A percentile compares a stretch with the other conserved stretches of the same genome.
These are phyloP conservation scores for Solen grandis DNA, from an alignment of 1,140 invertebrate species.

Conservation along the genomic window DNA sequence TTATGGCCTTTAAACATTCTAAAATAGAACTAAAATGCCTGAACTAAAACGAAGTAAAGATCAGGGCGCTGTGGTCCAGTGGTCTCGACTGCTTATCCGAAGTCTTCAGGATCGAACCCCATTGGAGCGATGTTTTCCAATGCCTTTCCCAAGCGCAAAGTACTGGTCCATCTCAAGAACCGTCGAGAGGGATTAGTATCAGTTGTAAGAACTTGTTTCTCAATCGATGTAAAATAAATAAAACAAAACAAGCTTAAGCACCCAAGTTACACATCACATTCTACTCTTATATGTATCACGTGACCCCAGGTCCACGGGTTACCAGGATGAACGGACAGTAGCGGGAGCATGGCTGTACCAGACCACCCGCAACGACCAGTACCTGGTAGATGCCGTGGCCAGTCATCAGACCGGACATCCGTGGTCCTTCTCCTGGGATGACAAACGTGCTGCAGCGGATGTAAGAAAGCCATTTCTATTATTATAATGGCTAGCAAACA, in stretches of 20 bases:
- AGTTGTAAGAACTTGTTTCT: background rate
- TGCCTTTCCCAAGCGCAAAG: background rate
- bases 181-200: background rate
- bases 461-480: constrained; percentile 78
- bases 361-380: constrained; percentile 83
- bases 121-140: no score
- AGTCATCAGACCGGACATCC: constrained; percentile 77
- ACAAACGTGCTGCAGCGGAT: constrained; percentile 84
- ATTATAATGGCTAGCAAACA: no score
- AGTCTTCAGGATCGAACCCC: no score
- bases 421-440: constrained; percentile 83
- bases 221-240: background rate
- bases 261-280: background rate
- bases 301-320: constrained; percentile 82
- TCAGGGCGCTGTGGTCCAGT: no score
- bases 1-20: no score
- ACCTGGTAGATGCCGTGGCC: constrained; percentile 82
- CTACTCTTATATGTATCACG: background rate
- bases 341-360: constrained; percentile 85
- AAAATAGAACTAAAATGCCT: no score
- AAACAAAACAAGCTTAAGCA: background rate
- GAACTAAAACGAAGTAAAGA: no score
- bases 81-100: no score
- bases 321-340: constrained; percentile 85
- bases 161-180: background rate